Evolutionary conservation across 2,113 vertebrate species (phyloP).

Genomic region (Passer montanus): DNA sequence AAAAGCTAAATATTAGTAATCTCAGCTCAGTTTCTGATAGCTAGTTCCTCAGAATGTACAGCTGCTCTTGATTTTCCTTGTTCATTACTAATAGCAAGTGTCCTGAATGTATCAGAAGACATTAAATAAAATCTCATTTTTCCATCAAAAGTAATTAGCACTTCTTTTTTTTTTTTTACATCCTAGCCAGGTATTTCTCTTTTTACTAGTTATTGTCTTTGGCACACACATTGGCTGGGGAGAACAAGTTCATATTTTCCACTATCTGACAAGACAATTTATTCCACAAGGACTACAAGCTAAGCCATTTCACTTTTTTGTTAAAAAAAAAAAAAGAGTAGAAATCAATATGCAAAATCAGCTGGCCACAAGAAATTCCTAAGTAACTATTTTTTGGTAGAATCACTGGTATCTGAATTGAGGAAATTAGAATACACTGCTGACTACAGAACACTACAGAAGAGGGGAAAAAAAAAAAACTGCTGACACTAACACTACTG

Average conservation of each 20-base stretch:
- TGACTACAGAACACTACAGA: background rate
- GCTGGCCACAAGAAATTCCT: background rate
- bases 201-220: background rate
- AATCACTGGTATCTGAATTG: background rate
- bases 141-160: slow-evolving; percentile 17
- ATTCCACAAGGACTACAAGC: background rate
- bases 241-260: background rate
- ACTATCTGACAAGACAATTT: background rate
- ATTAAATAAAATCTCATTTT: slow-evolving; percentile 40
- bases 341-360: background rate
- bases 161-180: background rate
- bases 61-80: background rate
- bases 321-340: background rate
- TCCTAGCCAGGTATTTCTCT: slow-evolving; percentile 13
- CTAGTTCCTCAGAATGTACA: background rate
- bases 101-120: slow-evolving; percentile 6
- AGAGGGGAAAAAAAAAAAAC: background rate
- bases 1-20: background rate
- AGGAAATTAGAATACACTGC: background rate
- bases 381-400: background rate
- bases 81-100: background rate
- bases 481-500: background rate
- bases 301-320: background rate
- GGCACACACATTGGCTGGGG: background rate
- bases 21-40: background rate